Percentiles rank a stretch among this genome's conserved stretches.
Evolutionary conservation across 1,140 invertebrate species (phyloP).

Genomic region (Elymnias hypermnestra): DNA sequence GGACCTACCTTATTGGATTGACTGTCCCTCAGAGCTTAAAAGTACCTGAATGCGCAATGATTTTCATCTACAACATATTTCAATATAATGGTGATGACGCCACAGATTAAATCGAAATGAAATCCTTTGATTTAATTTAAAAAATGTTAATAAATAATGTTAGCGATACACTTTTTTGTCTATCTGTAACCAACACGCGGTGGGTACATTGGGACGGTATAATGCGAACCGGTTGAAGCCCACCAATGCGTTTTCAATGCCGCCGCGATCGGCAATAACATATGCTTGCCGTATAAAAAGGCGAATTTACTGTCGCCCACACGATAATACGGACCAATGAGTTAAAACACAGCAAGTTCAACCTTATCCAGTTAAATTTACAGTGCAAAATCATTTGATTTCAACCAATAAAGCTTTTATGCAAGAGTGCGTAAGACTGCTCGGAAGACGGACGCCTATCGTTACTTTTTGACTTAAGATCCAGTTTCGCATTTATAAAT

Average conservation of each 20-base stretch:
- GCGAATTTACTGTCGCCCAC: slow-evolving; percentile 38
- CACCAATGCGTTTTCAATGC: slow-evolving; percentile 60
- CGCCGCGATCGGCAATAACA: slow-evolving; percentile 43
- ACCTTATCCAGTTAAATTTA: too few species aligned
- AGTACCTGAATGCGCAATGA: too few species aligned
- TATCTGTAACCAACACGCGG: slow-evolving; percentile 22
- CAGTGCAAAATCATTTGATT: too few species aligned
- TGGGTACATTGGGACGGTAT: slow-evolving; percentile 35
- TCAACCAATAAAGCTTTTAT: slow-evolving; percentile 16
- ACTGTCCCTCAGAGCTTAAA: too few species aligned
- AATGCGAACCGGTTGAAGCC: slow-evolving; percentile 56
- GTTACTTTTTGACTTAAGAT: slow-evolving; percentile 23
- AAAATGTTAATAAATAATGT: too few species aligned
- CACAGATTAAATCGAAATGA: too few species aligned
- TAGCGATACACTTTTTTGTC: slow-evolving; percentile 5
- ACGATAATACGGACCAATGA: slow-evolving; percentile 19
- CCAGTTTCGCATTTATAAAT: slow-evolving; percentile 24
- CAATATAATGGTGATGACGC: too few species aligned
- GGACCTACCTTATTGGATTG: too few species aligned
- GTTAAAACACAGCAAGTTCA: not conserved
- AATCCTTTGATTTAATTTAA: too few species aligned
- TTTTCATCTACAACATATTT: too few species aligned
- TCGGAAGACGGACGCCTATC: slow-evolving; percentile 22
- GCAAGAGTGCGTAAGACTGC: slow-evolving; percentile 16
- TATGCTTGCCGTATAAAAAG: slow-evolving; percentile 50